A percentile compares a stretch with the other conserved stretches of the same genome.
Conservation (phyloP, 2,888 invertebrate species). For the Leptothorax acervorum region DNA sequence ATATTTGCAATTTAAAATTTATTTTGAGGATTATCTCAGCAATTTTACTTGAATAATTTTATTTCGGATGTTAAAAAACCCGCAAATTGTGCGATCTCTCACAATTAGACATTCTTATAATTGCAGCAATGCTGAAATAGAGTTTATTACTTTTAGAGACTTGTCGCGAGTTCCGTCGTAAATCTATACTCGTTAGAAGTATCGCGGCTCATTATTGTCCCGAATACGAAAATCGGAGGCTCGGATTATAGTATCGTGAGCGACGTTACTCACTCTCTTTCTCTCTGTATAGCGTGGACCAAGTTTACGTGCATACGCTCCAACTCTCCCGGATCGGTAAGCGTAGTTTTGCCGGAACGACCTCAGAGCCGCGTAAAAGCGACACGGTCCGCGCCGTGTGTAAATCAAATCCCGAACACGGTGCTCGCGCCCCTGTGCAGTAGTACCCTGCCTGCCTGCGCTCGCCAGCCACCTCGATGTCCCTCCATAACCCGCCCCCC, state of each 20-base stretch:
- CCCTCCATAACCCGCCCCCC: background rate
- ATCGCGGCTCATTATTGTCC: background rate
- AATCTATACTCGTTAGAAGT: background rate
- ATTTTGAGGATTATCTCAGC: background rate
- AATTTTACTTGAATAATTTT: background rate
- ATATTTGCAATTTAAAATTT: background rate
- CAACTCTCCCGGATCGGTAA: conserved; percentile 40
- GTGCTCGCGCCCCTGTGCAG: conserved; percentile 51
- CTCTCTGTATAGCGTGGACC: conserved; percentile 3
- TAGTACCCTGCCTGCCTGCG: conserved; percentile 32
- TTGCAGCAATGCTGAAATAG: background rate
- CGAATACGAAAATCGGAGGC: conserved; percentile 3
- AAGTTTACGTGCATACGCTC: conserved; percentile 52
- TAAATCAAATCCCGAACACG: conserved; percentile 72
- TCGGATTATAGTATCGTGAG: conserved; percentile 19
- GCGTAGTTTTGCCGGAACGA: conserved; percentile 55
- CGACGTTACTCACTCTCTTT: background rate
- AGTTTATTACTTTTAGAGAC: background rate
- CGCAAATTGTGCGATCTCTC: background rate
- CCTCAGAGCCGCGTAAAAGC: conserved; percentile 64
- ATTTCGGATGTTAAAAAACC: background rate
- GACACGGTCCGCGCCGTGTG: conserved; percentile 66
- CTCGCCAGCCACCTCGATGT: conserved; percentile 39
- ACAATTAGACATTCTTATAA: background rate
- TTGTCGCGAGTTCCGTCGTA: background rate